These are phyloP conservation scores for Platycnemis pennipes DNA, from an alignment of 2,888 invertebrate genomes.

Conservation along the genomic window DNA sequence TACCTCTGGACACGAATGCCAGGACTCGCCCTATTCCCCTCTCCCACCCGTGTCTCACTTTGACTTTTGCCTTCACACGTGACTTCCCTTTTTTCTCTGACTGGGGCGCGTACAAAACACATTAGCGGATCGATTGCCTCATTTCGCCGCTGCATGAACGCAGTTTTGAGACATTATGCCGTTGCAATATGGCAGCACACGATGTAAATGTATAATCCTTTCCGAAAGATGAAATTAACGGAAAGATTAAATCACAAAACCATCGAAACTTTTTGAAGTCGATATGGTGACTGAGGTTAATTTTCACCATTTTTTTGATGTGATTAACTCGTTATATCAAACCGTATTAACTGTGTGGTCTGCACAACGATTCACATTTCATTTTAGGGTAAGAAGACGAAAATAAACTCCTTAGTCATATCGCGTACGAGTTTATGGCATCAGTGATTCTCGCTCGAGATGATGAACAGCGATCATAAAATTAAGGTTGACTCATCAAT, in stretches of 20 bases:
- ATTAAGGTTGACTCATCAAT: slow-evolving; percentile 21
- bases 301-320: too few relatives aligned
- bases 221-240: too few relatives aligned
- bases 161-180: too few relatives aligned
- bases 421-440: background rate
- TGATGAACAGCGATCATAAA: slow-evolving; percentile 22
- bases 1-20: background rate
- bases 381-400: background rate
- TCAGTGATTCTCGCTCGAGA: background rate
- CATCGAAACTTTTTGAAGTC: too few relatives aligned
- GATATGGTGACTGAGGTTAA: too few relatives aligned
- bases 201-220: too few relatives aligned
- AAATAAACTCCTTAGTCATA: background rate
- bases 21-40: background rate
- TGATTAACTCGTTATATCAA: too few relatives aligned
- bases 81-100: background rate
- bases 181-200: too few relatives aligned
- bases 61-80: background rate
- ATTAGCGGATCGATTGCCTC: too few relatives aligned
- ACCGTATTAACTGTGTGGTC: too few relatives aligned
- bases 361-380: background rate
- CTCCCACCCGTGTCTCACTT: background rate
- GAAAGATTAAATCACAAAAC: too few relatives aligned
- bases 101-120: background rate
- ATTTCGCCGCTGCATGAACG: too few relatives aligned